Evolutionary conservation across 2,113 vertebrate species (phyloP), one percentile per base, ranked within the genome.

Genomic region (Sorex araneus): DNA sequence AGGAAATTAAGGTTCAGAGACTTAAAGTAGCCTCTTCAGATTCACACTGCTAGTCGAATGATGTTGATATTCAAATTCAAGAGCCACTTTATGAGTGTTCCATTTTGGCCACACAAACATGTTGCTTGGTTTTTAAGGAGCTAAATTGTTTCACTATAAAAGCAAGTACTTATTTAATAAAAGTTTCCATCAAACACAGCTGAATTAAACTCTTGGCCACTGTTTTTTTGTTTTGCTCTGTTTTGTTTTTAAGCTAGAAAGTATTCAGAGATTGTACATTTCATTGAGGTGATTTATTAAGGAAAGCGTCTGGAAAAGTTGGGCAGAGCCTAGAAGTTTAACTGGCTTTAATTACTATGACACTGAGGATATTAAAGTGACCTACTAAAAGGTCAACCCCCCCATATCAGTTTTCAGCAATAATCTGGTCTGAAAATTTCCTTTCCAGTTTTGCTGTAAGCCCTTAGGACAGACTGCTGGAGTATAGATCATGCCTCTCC

Each of bases 391-490:
- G 74, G 92, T 95, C 81, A 43, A 43, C 8, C 1, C 1, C 23
- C 63, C 57, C 18, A 89, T 47, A 87, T 11, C 32, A 76, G 27
- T 45, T 93, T 88, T 92, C 18, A 85, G 36, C 25, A 70, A 12
- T 54, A 60, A 27, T 76, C 57, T 73, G 34, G 63, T 16, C 54
- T 69, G 50, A 28, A 71, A 63, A 84, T 85, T 80, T 95, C 43
- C 91, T 71, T 82, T 87, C 50, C 21, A 40, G 36, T 73, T 79
- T 89, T 87, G 1, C 50, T 60, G 43, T 13, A 25, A 54, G 9
- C 67, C 88, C 43, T 83, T 64, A 81, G 84, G 76, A n/a, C 86
- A 94, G 64, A 69, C 4, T 86, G 43, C 54, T 95, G 15, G 90
- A 92, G 63, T 34, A 73, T 4, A 43, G 47, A 15, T 23, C 21